Base-by-base conservation (phyloP, 2,888 invertebrate genomes). In the Loripinus fragilis region DNA sequence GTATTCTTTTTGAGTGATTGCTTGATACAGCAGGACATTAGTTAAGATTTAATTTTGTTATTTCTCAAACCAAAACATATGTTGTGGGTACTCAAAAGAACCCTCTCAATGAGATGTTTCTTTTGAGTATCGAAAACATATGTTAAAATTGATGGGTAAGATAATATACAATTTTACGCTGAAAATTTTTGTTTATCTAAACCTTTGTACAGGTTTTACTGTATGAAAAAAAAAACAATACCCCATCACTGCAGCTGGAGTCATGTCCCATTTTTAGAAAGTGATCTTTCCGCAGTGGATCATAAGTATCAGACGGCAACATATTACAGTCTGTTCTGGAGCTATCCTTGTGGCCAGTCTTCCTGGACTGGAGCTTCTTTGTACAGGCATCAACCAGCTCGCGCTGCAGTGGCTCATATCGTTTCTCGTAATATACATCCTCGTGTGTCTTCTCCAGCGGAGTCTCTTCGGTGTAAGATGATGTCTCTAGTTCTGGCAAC, bases 181-280 rank as follows among this genome's bases (percentile, higher is more conserved):
- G n/a, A n/a, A n/a, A n/a, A n/a, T n/a, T n/a, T n/a, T n/a, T n/a
- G n/a, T n/a, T n/a, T n/a, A n/a, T n/a, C n/a, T n/a, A n/a, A n/a
- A n/a, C n/a, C n/a, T n/a, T n/a, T n/a, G n/a, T n/a, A n/a, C n/a
- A n/a, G n/a, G n/a, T n/a, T n/a, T n/a, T n/a, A n/a, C n/a, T n/a
- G n/a, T n/a, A n/a, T n/a, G n/a, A n/a, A n/a, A n/a, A n/a, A n/a
- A n/a, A n/a, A n/a, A n/a, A n/a, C 3, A 10, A 1, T 33, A 60
- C 60, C 33, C 60, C 60, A 33, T 60, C 60, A 60, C 60, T 60
- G 20, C 30, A 60, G 23, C 60, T 60, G 20, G 60, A 60, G 10
- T 17, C 33, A 60, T 60, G 30, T 2, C 30, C 33, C 25, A 28
- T 28, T 1, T 12, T 60, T 3, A 60, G 60, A 23, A 60, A 60